Conservation (phyloP, 2,797 vertebrate species). For the Spinibarbus caldwelli region DNA sequence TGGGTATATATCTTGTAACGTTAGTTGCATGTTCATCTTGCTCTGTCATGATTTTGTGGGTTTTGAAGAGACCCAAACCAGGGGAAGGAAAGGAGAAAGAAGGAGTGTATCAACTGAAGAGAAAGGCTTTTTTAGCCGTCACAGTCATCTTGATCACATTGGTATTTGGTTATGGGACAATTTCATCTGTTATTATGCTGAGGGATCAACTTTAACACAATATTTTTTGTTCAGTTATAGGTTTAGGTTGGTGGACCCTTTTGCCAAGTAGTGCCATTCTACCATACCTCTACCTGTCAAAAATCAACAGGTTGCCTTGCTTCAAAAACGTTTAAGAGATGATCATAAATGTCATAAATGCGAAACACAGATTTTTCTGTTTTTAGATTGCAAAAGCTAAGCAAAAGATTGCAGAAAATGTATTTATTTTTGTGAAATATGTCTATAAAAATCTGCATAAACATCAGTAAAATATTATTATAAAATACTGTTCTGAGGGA, state of each 20-base stretch:
- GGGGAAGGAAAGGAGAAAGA: not conserved
- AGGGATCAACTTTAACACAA: not conserved
- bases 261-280: not conserved
- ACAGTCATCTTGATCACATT: conserved; percentile 5
- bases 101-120: not conserved
- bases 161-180: conserved; percentile 7
- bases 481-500: not conserved
- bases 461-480: not conserved
- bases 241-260: conserved; percentile 7
- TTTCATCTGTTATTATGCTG: not conserved
- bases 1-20: too few relatives aligned
- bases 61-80: conserved; percentile 23
- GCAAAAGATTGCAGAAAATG: not conserved
- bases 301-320: not conserved
- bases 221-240: not conserved
- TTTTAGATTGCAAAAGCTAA: not conserved
- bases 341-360: not conserved
- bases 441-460: not conserved
- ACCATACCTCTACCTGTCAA: conserved; percentile 17
- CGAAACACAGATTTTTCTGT: not conserved
- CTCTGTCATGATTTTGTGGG: conserved; percentile 16
- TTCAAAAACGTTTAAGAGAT: not conserved
- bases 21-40: not conserved
- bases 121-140: not conserved
- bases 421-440: not conserved